Conservation (phyloP, 1,140 invertebrate genomes). For the Pseudomyrmex dendroicus region DNA sequence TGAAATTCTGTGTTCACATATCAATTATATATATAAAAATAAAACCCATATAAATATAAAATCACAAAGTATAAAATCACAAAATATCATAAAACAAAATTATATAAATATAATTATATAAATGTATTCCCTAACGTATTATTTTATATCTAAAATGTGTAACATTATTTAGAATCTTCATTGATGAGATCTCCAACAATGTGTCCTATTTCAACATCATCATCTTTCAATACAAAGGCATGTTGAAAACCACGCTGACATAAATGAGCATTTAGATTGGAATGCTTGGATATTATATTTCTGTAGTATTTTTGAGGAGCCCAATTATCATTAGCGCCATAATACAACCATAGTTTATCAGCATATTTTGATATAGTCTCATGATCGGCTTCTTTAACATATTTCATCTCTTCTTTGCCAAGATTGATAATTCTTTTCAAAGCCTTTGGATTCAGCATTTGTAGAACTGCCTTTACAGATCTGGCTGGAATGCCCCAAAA, state of each 20-base stretch:
- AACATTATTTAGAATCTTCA: constrained; percentile 63
- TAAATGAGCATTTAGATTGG: constrained; percentile 87
- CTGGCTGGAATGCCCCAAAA: constrained; percentile 83
- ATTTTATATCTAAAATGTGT: background rate
- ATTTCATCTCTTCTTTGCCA: constrained; percentile 88
- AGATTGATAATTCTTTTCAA: constrained; percentile 86
- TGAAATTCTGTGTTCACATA: no score
- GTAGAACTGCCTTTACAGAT: constrained; percentile 82
- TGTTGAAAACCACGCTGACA: constrained; percentile 89
- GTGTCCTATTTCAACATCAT: constrained; percentile 86
- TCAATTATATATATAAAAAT: no score
- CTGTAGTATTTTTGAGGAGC: constrained; percentile 89
- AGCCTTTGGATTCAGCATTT: constrained; percentile 85
- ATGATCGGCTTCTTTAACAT: constrained; percentile 87
- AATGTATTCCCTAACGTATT: no score
- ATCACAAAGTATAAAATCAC: no score
- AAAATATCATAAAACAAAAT: no score
- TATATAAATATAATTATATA: no score
- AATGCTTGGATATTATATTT: constrained; percentile 87
- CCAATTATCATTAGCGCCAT: constrained; percentile 91
- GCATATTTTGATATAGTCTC: constrained; percentile 85
- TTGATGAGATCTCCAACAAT: constrained; percentile 87
- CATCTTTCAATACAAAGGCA: constrained; percentile 90
- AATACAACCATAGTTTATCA: constrained; percentile 90
- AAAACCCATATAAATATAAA: no score